These are phyloP conservation scores for Drosophila ananassae DNA, from an alignment of 1,140 invertebrate species.

Conservation along the genomic window DNA sequence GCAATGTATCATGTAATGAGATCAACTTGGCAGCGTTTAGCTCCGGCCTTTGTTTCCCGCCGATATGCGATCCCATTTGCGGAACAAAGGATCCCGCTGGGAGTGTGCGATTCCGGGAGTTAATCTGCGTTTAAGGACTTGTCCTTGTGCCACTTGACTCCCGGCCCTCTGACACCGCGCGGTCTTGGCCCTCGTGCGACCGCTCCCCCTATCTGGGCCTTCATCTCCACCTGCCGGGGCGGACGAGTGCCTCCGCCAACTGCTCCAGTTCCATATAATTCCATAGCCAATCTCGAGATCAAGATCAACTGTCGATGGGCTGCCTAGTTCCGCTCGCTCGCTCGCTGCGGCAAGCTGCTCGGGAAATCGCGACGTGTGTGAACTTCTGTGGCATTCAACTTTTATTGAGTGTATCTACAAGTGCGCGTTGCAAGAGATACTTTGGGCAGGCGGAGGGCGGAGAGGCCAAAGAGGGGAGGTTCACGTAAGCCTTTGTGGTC, in stretches of 20 bases:
- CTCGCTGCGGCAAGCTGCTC: conserved; percentile 6
- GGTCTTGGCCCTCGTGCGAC: too few relatives aligned
- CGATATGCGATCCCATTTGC: conserved; percentile 30
- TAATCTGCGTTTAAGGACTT: conserved; percentile 24
- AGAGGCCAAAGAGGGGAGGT: not conserved
- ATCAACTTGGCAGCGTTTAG: conserved; percentile 47
- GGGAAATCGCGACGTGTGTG: conserved; percentile 57
- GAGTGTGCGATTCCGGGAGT: conserved; percentile 16
- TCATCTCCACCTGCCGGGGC: conserved; percentile 17
- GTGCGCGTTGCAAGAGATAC: conserved; percentile 8
- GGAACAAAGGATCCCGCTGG: conserved; percentile 21
- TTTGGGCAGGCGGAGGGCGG: not conserved
- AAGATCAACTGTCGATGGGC: conserved; percentile 45
- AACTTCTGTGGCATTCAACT: conserved; percentile 44
- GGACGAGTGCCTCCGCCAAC: conserved; percentile 7
- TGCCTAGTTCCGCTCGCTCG: not conserved
- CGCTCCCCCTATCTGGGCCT: conserved; percentile 15
- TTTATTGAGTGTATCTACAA: conserved; percentile 53
- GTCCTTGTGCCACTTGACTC: conserved; percentile 3
- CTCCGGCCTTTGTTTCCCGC: not conserved
- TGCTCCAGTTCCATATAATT: conserved; percentile 28
- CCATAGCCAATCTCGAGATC: conserved; percentile 39
- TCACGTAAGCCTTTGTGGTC: conserved; percentile 53
- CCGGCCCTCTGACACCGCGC: too few relatives aligned
- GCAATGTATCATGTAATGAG: conserved; percentile 36